Conservation (phyloP, 2,797 vertebrate species). For the Passerculus sandwichensis region DNA sequence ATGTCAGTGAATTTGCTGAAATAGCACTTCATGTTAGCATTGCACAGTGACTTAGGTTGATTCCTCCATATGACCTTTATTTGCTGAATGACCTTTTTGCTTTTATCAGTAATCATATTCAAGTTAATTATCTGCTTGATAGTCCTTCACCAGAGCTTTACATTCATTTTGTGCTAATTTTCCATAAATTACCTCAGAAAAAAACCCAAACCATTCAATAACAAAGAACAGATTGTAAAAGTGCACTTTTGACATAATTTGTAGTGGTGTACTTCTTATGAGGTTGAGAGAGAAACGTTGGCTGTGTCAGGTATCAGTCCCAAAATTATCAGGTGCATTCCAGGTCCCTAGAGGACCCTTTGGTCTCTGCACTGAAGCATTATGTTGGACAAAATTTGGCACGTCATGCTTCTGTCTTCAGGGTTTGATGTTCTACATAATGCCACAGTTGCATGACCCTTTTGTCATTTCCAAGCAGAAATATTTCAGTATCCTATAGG, state of each 20-base stretch:
- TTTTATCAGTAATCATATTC: constrained; percentile 52
- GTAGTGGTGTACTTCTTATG: background rate
- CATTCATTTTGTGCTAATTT: constrained; percentile 72
- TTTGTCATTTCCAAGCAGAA: constrained; percentile 25
- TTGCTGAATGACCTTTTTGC: constrained; percentile 42
- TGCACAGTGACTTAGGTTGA: constrained; percentile 10
- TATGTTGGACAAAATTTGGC: constrained; percentile 53
- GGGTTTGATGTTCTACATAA: constrained; percentile 35
- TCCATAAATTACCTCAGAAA: constrained; percentile 68
- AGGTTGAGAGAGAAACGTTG: constrained; percentile 40
- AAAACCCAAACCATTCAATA: constrained; percentile 21
- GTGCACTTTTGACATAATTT: constrained; percentile 44
- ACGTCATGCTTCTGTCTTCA: constrained; percentile 30
- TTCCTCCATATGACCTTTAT: constrained; percentile 67
- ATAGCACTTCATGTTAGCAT: constrained; percentile 15
- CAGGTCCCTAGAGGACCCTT: background rate
- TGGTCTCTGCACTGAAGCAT: constrained; percentile 21
- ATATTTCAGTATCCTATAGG: background rate
- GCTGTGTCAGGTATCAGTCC: constrained; percentile 33
- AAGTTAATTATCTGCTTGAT: constrained; percentile 58
- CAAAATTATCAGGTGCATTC: constrained; percentile 58
- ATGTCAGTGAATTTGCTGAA: constrained; percentile 32
- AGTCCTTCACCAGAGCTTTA: constrained; percentile 36
- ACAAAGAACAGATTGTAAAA: constrained; percentile 33
- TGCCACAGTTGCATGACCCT: background rate